phyloP scores from a whole-genome alignment of 2,113 vertebrate genomes.

The Trematocara nigrifrons region DNA sequence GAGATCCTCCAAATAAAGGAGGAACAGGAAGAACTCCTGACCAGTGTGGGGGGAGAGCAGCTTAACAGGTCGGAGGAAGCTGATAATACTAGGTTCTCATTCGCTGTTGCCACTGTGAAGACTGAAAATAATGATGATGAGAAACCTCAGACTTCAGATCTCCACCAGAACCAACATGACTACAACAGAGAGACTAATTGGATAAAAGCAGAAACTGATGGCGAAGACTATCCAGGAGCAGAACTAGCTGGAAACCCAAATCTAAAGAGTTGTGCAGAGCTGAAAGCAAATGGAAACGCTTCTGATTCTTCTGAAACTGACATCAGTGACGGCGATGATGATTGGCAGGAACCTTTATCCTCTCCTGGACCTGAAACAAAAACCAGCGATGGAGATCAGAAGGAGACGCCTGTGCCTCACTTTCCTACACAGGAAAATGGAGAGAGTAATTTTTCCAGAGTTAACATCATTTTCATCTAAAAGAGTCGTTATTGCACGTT shows the following conservation, averaged over 20 bases:
- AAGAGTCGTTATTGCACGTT: no score
- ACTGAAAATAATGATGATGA: background rate
- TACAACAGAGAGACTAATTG: background rate
- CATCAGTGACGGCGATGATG: no score
- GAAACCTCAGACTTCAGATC: background rate
- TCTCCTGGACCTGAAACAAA: no score
- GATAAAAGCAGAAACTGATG: background rate
- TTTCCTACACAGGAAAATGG: no score
- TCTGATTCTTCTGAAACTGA: background rate
- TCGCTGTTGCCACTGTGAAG: background rate
- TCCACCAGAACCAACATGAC: background rate
- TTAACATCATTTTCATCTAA: no score
- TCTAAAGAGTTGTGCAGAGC: no score
- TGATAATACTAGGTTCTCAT: background rate
- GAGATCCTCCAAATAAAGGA: background rate
- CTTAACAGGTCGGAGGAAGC: background rate
- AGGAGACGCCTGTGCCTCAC: no score
- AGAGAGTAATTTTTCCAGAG: no score
- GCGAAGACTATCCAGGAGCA: background rate
- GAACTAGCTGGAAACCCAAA: background rate
- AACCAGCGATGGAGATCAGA: no score
- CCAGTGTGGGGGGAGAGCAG: fast-evolving
- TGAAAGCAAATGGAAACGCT: background rate
- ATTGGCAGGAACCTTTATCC: no score
- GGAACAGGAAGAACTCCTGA: background rate